Conservation (phyloP, 1,140 invertebrate species). For the Dolichoris vasculosae region DNA sequence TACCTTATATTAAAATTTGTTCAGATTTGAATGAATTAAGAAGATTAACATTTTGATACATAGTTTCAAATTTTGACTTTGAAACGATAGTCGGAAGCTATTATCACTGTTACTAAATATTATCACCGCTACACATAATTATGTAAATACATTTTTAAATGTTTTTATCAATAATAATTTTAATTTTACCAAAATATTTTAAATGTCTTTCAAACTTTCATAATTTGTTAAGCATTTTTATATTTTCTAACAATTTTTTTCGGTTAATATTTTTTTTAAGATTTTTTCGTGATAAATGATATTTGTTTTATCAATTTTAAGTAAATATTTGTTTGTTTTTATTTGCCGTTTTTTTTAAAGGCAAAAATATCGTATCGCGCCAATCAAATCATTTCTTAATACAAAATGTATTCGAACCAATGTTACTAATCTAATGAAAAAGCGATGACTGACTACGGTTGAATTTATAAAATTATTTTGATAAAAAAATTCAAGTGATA, state of each 20-base stretch:
- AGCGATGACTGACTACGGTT: background rate
- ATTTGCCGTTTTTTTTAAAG: background rate
- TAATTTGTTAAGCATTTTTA: slow-evolving; percentile 8
- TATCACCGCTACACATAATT: background rate
- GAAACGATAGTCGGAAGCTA: background rate
- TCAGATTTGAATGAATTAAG: slow-evolving; percentile 1
- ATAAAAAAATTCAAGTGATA: too few species aligned
- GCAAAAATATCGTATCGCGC: background rate
- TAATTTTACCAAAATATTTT: background rate
- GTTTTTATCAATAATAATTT: background rate
- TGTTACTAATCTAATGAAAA: background rate
- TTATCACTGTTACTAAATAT: background rate
- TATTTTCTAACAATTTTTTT: slow-evolving; percentile 2
- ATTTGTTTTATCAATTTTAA: slow-evolving; percentile 1
- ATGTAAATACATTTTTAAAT: background rate
- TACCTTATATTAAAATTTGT: slow-evolving; percentile 14
- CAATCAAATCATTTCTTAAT: background rate
- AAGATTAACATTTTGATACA: background rate
- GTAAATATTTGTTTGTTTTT: background rate
- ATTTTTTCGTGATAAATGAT: background rate
- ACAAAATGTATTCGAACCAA: background rate
- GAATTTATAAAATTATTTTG: too few species aligned
- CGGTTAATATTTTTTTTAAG: background rate
- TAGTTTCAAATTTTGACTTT: slow-evolving; percentile 2
- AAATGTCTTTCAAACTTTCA: slow-evolving; percentile 2